Conservation (phyloP, 2,113 vertebrate genomes). For the Channa maculata region DNA sequence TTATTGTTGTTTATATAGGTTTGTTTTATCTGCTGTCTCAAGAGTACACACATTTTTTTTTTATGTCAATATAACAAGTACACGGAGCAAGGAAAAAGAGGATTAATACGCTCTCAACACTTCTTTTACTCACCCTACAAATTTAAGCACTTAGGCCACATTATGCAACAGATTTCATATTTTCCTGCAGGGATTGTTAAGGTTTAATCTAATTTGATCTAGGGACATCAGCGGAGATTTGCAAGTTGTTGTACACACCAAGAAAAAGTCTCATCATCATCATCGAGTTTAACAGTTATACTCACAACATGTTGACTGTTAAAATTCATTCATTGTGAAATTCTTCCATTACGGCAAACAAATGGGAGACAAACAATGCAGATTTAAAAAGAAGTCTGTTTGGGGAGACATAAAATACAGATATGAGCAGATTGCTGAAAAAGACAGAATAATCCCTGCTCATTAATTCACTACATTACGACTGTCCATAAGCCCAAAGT, state of each 20-base stretch:
- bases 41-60: no score
- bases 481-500: constrained; percentile 10
- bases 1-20: no score
- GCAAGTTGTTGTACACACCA: not conserved
- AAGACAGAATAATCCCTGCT: constrained; percentile 6
- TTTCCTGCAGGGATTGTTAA: constrained; percentile 18
- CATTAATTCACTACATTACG: constrained; percentile 26
- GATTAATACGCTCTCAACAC: not conserved
- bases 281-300: not conserved
- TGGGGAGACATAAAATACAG: not conserved
- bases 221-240: not conserved
- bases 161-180: constrained; percentile 12
- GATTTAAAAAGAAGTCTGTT: not conserved
- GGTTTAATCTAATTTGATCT: constrained; percentile 18
- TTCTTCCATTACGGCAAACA: not conserved
- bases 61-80: no score
- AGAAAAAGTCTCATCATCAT: constrained; percentile 1
- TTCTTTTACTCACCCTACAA: not conserved
- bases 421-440: not conserved
- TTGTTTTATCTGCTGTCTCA: no score
- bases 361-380: not conserved
- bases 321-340: not conserved
- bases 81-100: no score
- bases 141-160: constrained; percentile 13
- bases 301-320: not conserved